Percentiles rank a stretch among this genome's conserved stretches.
These are phyloP conservation scores for Micromys minutus DNA, from an alignment of 2,113 vertebrate species.

Conservation along the genomic window DNA sequence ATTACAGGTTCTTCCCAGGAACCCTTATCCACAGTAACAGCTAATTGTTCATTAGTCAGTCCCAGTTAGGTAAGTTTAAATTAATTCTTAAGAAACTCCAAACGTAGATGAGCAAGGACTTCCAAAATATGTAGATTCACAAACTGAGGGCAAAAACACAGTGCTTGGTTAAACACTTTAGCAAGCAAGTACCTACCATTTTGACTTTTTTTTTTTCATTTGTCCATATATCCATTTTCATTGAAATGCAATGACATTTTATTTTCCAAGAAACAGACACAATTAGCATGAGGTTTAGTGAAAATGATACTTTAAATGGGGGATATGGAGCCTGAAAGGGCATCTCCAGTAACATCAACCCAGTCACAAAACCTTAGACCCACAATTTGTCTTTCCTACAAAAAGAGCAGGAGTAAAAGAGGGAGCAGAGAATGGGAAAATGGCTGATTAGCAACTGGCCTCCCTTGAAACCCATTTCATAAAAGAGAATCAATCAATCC, in stretches of 20 bases:
- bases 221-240: background rate
- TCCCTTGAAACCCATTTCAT: background rate
- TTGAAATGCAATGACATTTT: background rate
- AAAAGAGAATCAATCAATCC: background rate
- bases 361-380: background rate
- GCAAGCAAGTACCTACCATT: background rate
- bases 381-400: background rate
- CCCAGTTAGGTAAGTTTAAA: background rate
- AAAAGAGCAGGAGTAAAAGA: background rate
- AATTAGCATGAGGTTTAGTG: background rate
- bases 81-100: background rate
- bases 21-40: background rate
- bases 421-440: background rate
- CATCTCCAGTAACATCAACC: background rate
- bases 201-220: background rate
- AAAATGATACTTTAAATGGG: background rate
- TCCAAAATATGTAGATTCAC: background rate
- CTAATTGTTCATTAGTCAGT: background rate
- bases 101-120: background rate
- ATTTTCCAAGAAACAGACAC: background rate
- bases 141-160: background rate
- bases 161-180: background rate
- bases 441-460: background rate
- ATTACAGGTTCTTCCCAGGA: background rate
- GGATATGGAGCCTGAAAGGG: background rate